Percentiles rank a stretch among this genome's conserved stretches.
Conservation (phyloP, 2,888 invertebrate genomes). For the Ochropleura leucogaster region DNA sequence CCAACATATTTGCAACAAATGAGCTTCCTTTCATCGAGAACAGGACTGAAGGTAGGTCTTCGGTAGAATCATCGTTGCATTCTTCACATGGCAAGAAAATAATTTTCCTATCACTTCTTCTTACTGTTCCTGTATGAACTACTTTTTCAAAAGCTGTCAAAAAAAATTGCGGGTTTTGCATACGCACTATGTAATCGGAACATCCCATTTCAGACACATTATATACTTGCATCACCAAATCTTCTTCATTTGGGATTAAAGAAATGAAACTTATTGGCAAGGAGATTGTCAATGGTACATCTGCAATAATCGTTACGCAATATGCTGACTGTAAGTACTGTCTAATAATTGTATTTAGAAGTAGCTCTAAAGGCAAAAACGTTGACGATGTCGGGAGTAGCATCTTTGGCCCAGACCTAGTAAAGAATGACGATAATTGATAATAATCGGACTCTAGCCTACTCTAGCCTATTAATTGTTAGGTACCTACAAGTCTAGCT, state of each 20-base stretch:
- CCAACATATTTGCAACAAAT: slow-evolving; percentile 80
- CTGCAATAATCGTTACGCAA: slow-evolving; percentile 81
- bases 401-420: slow-evolving; percentile 39
- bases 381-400: slow-evolving; percentile 26
- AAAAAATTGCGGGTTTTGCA: slow-evolving; percentile 79
- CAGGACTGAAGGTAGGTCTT: slow-evolving; percentile 67
- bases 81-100: slow-evolving; percentile 78
- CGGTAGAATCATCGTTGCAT: slow-evolving; percentile 53
- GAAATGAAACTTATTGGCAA: slow-evolving; percentile 70
- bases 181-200: slow-evolving; percentile 84
- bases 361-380: slow-evolving; percentile 75
- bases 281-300: slow-evolving; percentile 70
- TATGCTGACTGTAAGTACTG: slow-evolving; percentile 77
- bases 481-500: slow-evolving; percentile 1
- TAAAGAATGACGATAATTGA: slow-evolving; percentile 30
- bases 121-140: slow-evolving; percentile 78
- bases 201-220: slow-evolving; percentile 85
- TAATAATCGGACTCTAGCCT: slow-evolving; percentile 6
- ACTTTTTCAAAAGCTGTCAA: slow-evolving; percentile 82
- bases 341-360: slow-evolving; percentile 78
- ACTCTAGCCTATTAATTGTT: slow-evolving; percentile 17
- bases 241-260: slow-evolving; percentile 69
- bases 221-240: slow-evolving; percentile 72
- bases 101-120: slow-evolving; percentile 86
- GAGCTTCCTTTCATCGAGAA: slow-evolving; percentile 77